These are phyloP conservation scores for Cephalotes varians DNA, from an alignment of 2,888 invertebrate species.

Conservation along the genomic window DNA sequence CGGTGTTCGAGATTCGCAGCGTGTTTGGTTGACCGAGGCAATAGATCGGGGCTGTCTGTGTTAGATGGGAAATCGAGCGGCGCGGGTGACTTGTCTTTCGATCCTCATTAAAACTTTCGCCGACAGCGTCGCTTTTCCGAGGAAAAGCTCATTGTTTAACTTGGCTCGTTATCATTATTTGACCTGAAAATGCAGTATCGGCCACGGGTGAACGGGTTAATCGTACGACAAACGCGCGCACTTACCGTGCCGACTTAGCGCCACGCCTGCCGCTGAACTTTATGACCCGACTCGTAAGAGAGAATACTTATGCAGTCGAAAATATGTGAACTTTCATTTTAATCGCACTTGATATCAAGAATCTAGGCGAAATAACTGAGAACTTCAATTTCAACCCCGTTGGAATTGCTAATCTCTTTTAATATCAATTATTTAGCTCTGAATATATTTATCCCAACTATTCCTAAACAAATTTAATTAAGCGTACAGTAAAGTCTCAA, in stretches of 20 bases:
- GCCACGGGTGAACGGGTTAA: constrained; percentile 68
- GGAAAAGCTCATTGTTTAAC: constrained; percentile 60
- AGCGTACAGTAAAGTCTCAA: neutral
- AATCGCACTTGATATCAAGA: constrained; percentile 24
- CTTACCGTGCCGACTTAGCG: constrained; percentile 59
- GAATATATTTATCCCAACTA: neutral
- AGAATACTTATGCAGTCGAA: constrained; percentile 32
- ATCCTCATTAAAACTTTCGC: constrained; percentile 73
- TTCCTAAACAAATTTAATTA: neutral
- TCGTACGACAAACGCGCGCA: constrained; percentile 64
- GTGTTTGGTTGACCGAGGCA: neutral
- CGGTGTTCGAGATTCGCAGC: neutral
- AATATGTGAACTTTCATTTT: constrained; percentile 61
- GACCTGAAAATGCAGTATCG: constrained; percentile 64
- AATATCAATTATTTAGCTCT: neutral
- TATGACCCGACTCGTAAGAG: constrained; percentile 23
- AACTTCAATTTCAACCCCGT: constrained; percentile 4
- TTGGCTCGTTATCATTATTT: constrained; percentile 62
- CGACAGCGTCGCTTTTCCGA: constrained; percentile 33
- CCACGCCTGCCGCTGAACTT: constrained; percentile 58
- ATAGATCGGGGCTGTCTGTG: neutral
- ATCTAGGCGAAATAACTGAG: neutral
- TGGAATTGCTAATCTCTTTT: constrained; percentile 3
- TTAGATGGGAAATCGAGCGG: constrained; percentile 29
- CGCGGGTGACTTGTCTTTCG: constrained; percentile 20